Evolutionary conservation across 2,113 vertebrate species (phyloP), one percentile per base, ranked within the genome.

Genomic region (Chloropsis hardwickii): DNA sequence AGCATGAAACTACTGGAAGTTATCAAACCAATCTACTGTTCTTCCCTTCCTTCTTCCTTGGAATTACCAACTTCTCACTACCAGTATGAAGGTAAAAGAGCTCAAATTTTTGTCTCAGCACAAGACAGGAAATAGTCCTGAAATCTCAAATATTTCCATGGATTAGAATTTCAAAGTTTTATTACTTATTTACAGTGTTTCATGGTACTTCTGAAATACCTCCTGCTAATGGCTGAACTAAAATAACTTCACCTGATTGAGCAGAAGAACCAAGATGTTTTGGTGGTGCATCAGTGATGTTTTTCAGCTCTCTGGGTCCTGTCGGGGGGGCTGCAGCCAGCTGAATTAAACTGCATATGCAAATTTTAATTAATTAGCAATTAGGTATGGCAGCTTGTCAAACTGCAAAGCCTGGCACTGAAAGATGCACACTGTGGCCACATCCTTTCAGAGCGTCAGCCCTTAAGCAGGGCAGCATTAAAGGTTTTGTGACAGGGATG

Each of bases 321-420:
- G 0, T 9, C 0, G 4, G 12, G 5, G 48, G 1, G 2, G 35
- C 56, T 74, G 25, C 60, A 90, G 77, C 56, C 79, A 71, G 40
- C 20, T 56, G 71, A 93, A 86, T 78, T 88, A 73, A 90, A 60
- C 48, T 40, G 8, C 61, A 31, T 88, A 88, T 64, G 72, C 76
- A 94, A 93, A 92, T 78, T 40, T 83, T 92, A 86, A 96, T 92
- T 93, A 96, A 96, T 88, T 73, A 88, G 79, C 76, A 78, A 64
- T 92, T 96, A 93, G 80, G 72, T 67, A 83, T 45, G 92, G 82
- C 88, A 93, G 56, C 64, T 64, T 86, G 67, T 90, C 93, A 96
- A 56, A 51, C 15, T 90, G 73, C 50, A 87, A 21, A 72, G 47
- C 56, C 64, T 67, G 74, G 71, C 88, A 70, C 9, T 0, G 6